A percentile compares a stretch with the other conserved stretches of the same genome.
These are phyloP conservation scores for Pocillopora grandis DNA, from an alignment of 92 coral and sea anemone genomes.

Conservation along the genomic window DNA sequence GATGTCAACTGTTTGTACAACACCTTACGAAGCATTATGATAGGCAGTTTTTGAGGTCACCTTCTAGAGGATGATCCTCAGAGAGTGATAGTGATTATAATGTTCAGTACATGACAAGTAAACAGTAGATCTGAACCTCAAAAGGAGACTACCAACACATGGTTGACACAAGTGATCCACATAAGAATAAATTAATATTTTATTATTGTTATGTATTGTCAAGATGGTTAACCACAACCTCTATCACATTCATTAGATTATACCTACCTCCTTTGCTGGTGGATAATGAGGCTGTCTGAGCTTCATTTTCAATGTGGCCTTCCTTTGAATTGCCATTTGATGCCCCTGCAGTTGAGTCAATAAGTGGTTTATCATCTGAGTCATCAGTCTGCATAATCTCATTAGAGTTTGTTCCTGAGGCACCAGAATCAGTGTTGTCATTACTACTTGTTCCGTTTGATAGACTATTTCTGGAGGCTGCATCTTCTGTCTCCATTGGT, in stretches of 20 bases:
- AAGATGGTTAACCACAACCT: not conserved
- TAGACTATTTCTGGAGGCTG: not conserved
- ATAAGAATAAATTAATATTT: no score
- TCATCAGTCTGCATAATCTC: slow-evolving; percentile 1
- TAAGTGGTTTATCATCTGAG: not conserved
- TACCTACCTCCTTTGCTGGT: not conserved
- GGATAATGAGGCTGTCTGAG: not conserved
- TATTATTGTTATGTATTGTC: no score
- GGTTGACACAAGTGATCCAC: no score
- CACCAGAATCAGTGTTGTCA: not conserved
- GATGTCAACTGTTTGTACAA: no score
- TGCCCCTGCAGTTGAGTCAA: not conserved
- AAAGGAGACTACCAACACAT: no score
- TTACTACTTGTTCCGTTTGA: not conserved
- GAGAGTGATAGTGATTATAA: no score
- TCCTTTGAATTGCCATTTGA: slow-evolving; percentile 7
- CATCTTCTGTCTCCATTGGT: slow-evolving; percentile 23
- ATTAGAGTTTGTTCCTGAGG: slow-evolving; percentile 18
- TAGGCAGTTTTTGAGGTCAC: no score
- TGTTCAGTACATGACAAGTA: no score
- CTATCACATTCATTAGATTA: not conserved
- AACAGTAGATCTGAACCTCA: no score
- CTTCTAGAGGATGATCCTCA: no score
- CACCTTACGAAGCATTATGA: no score
- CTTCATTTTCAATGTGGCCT: not conserved